phyloP scores from a whole-genome alignment of 2,113 vertebrate species.

The Passer montanus region DNA sequence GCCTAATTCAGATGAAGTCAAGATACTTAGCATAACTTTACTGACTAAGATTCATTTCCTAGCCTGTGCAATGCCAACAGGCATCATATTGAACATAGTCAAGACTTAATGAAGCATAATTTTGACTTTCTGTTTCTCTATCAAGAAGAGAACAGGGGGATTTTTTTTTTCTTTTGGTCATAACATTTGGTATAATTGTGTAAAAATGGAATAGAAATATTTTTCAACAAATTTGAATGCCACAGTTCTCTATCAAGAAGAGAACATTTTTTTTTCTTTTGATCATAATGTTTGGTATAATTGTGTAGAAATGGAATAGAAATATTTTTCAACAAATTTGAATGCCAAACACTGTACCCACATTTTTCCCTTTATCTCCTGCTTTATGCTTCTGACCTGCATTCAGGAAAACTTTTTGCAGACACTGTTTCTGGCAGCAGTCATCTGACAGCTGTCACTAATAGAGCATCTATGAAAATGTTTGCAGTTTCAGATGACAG shows the following conservation, averaged over 20 bases:
- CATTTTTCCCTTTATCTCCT: neutral
- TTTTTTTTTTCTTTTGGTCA: neutral
- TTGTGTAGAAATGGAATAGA: neutral
- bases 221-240: neutral
- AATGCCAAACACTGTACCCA: neutral
- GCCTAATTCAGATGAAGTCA: neutral
- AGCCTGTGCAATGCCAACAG: neutral
- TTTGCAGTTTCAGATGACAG: neutral
- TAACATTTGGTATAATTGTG: neutral
- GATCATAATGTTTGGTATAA: neutral
- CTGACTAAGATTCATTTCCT: neutral
- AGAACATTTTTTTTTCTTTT: neutral
- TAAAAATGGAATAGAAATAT: neutral
- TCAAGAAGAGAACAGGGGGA: neutral
- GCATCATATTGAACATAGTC: rapidly evolving
- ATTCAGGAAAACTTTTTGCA: rapidly evolving
- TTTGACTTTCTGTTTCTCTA: neutral
- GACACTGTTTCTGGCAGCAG: neutral
- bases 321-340: neutral
- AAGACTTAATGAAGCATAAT: neutral
- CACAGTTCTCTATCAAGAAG: neutral
- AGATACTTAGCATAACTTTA: neutral
- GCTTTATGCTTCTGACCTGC: rapidly evolving
- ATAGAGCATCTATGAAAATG: neutral
- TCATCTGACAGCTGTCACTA: neutral